These are phyloP conservation scores for Achlya flavicornis DNA, from an alignment of 2,888 invertebrate species.

Conservation along the genomic window DNA sequence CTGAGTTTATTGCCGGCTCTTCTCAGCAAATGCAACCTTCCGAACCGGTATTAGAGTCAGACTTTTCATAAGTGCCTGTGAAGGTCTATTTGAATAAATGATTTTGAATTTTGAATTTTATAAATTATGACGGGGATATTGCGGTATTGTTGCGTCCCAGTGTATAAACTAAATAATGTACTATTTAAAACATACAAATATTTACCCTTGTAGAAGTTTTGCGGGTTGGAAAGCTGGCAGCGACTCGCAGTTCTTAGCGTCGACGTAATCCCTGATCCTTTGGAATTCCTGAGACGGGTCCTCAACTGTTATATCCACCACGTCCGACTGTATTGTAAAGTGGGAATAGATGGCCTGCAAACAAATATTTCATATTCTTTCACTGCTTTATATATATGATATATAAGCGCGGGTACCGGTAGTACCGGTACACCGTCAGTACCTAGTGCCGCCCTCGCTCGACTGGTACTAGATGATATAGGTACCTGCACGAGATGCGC, in stretches of 20 bases:
- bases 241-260: slow-evolving; percentile 88
- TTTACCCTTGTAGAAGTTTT: slow-evolving; percentile 86
- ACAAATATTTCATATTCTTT: slow-evolving; percentile 13
- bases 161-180: too few species aligned
- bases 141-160: too few species aligned
- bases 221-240: slow-evolving; percentile 87
- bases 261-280: slow-evolving; percentile 94
- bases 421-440: slow-evolving; percentile 93
- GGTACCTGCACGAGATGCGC: slow-evolving; percentile 87
- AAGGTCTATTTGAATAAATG: too few species aligned
- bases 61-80: too few species aligned
- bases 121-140: too few species aligned
- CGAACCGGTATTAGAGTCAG: too few species aligned
- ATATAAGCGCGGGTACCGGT: slow-evolving; percentile 93
- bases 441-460: too few species aligned
- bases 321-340: slow-evolving; percentile 77
- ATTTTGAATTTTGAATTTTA: too few species aligned
- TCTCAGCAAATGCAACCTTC: too few species aligned
- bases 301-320: slow-evolving; percentile 90
- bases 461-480: slow-evolving; percentile 84
- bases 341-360: slow-evolving; percentile 82
- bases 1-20: too few species aligned
- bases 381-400: slow-evolving; percentile 67
- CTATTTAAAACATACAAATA: slow-evolving; percentile 18
- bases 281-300: slow-evolving; percentile 97